phyloP scores from a whole-genome alignment of 2,113 vertebrate species.

The Eidolon helvum region DNA sequence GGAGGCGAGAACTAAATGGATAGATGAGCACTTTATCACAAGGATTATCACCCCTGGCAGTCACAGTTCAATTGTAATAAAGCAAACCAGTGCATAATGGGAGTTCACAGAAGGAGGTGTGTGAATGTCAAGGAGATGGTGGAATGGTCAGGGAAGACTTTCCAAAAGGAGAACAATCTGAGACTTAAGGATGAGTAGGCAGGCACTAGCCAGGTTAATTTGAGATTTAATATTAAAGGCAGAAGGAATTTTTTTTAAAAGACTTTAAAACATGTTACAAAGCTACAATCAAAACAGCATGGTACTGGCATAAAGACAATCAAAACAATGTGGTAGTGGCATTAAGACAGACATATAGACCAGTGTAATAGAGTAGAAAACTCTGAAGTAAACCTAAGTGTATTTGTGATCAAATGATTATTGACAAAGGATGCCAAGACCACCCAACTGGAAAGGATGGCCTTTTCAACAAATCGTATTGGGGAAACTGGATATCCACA shows the following conservation, averaged over 20 bases:
- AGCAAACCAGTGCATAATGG: neutral
- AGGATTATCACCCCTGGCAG: neutral
- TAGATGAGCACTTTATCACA: neutral
- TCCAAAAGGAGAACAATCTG: neutral
- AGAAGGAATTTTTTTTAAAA: neutral
- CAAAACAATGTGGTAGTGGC: neutral
- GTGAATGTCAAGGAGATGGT: neutral
- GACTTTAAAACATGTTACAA: neutral
- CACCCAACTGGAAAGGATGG: neutral
- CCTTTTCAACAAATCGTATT: neutral
- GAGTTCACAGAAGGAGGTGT: neutral
- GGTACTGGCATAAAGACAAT: neutral
- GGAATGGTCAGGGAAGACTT: neutral
- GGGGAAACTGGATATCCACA: neutral
- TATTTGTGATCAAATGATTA: neutral
- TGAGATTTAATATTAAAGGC: slow-evolving; percentile 13
- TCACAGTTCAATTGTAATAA: neutral
- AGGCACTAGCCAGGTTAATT: neutral
- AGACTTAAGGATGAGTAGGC: neutral
- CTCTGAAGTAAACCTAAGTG: neutral
- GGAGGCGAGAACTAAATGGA: neutral
- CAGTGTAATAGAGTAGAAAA: neutral
- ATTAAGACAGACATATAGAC: neutral
- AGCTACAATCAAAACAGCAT: neutral
- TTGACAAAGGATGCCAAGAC: neutral